Conservation (phyloP, 64 coral and sea anemone genomes). For the Pocillopora verrucosa region DNA sequence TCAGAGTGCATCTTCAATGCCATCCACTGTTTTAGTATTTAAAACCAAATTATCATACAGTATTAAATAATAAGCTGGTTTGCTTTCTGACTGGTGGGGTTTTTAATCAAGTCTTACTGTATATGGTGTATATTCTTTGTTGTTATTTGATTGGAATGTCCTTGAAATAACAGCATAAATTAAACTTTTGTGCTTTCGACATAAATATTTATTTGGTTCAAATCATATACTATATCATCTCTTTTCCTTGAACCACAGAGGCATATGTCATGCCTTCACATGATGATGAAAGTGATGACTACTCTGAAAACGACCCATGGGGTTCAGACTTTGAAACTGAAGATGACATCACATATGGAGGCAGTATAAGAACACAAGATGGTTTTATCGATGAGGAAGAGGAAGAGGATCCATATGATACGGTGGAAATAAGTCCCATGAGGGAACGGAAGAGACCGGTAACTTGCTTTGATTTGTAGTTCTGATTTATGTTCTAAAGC, state of each 20-base stretch:
- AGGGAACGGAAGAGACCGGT: constrained; percentile 42
- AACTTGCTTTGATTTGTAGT: background rate
- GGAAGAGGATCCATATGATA: constrained; percentile 68
- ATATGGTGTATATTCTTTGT: too few species aligned
- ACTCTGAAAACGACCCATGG: constrained; percentile 85
- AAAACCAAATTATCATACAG: too few species aligned
- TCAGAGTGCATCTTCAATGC: too few species aligned
- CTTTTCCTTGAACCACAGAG: constrained; percentile 41
- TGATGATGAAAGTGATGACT: constrained; percentile 75
- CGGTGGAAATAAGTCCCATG: constrained; percentile 50
- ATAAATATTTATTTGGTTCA: too few species aligned
- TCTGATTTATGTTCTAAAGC: background rate
- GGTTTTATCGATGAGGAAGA: constrained; percentile 61
- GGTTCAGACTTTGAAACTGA: constrained; percentile 94
- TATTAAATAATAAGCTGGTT: too few species aligned
- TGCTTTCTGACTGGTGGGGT: too few species aligned
- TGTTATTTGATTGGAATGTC: too few species aligned
- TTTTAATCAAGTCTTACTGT: too few species aligned
- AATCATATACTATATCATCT: background rate
- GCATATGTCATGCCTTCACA: constrained; percentile 73
- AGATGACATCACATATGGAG: constrained; percentile 43
- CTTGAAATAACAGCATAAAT: too few species aligned
- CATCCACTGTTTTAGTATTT: too few species aligned
- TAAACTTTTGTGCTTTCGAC: too few species aligned
- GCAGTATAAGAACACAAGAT: background rate